Evolutionary conservation across 64 coral and sea anemone genomes (phyloP), one percentile per base, ranked within the genome.

Genomic region (Orbicella faveolata): DNA sequence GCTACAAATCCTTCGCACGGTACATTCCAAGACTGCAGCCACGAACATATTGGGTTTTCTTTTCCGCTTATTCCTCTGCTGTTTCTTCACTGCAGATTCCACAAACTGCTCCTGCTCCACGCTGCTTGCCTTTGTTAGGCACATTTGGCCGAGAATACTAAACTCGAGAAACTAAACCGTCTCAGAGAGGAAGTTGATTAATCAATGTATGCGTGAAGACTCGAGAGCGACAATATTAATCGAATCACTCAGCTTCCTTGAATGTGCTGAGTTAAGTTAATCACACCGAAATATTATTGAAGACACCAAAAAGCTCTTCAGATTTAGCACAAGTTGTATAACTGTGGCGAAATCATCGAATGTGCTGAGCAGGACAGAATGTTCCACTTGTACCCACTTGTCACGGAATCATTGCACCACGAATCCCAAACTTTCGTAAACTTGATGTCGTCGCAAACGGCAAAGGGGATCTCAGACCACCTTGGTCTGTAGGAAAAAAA

Each of bases 41-140:
- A 99, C 65, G 36, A 78, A 93, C 97, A 99, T 99, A 64, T 99
- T 87, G 2, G 97, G 97, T 63, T 93, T 94, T 79, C 97, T 88
- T 90, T 96, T 95, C n/a, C 97, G 89, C 51, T 99, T 99, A 78
- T 99, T 99, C 66, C 79, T 84, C 21, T 85, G 80, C 54, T 94
- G 94, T 95, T 99, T 99, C 19, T 88, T 91, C 53, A 95, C 83
- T 2, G 94, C 97, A 41, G 83, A 94, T 63, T 87, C 79, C 1
- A 99, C 91, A 79, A 97, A 93, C n/a, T 88, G 70, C 73, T 94
- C 88, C 21, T 91, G 93, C 64, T 89, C 53, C 25, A 86, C 68
- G 62, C 86, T 76, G 10, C 79, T 87, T 11, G 90, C 90, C 23
- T 94, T 88, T 41, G 92, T 89, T 16, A 87, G 81, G 16, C 92